Percentiles rank a stretch among this genome's conserved stretches.
Evolutionary conservation across 2,113 vertebrate species (phyloP).

Genomic region (Rhinolophus sinicus): DNA sequence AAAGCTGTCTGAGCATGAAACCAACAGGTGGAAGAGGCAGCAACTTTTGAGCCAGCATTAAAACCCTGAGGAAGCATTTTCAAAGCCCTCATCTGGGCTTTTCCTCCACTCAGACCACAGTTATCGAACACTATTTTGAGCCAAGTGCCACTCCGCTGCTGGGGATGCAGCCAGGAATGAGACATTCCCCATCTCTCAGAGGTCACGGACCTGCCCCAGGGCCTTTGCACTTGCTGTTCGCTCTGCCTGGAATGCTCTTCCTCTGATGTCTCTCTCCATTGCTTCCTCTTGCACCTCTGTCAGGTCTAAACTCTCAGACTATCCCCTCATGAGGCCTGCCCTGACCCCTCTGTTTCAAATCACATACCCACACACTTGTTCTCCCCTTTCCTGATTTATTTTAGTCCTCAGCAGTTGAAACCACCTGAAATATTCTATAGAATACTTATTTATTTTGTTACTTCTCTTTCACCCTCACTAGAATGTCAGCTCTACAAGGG

Average conservation of each 20-base stretch:
- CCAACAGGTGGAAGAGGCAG: background rate
- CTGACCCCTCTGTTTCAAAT: background rate
- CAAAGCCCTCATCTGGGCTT: background rate
- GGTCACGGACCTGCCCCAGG: background rate
- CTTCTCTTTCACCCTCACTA: background rate
- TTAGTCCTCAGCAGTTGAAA: background rate
- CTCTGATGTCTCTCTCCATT: background rate
- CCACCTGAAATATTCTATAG: background rate
- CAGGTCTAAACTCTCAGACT: background rate
- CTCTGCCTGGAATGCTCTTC: background rate
- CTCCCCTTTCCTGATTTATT: background rate
- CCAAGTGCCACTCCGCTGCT: background rate
- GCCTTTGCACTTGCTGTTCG: background rate
- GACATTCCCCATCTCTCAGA: background rate
- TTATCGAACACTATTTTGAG: background rate
- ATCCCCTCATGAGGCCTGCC: background rate
- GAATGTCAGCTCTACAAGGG: background rate
- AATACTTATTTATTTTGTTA: background rate
- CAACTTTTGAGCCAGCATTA: background rate
- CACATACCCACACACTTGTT: background rate
- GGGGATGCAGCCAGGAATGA: background rate
- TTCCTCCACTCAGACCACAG: background rate
- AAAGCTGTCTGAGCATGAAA: background rate
- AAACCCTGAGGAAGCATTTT: background rate
- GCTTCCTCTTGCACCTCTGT: background rate